Evolutionary conservation across 2,797 vertebrate genomes (phyloP).

Genomic region (Chromobotia macracanthus): DNA sequence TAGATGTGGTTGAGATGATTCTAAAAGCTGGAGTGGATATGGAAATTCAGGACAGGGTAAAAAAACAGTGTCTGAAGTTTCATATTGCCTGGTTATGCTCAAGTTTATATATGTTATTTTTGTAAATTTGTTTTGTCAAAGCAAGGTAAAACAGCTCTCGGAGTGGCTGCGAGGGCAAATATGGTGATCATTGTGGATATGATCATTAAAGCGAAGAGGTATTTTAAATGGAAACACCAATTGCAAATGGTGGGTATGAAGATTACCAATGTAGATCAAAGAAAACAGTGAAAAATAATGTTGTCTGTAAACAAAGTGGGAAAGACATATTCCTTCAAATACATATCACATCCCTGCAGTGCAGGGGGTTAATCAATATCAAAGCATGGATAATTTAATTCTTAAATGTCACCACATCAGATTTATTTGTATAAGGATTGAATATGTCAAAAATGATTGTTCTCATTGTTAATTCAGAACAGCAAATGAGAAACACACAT

Average conservation of each 20-base stretch:
- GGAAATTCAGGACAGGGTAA: constrained; percentile 80
- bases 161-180: constrained; percentile 84
- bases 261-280: constrained; percentile 10
- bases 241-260: constrained; percentile 74
- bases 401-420: constrained; percentile 47
- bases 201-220: constrained; percentile 94
- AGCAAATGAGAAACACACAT: constrained; percentile 33
- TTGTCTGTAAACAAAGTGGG: background rate
- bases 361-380: constrained; percentile 35
- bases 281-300: background rate
- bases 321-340: background rate
- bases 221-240: constrained; percentile 70
- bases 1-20: constrained; percentile 86
- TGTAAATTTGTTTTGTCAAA: constrained; percentile 57
- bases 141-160: constrained; percentile 86
- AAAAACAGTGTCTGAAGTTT: constrained; percentile 46
- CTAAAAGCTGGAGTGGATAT: constrained; percentile 83
- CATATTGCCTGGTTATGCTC: background rate
- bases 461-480: constrained; percentile 19
- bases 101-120: background rate
- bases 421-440: constrained; percentile 37
- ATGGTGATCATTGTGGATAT: constrained; percentile 86
- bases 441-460: constrained; percentile 28
- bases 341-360: background rate
- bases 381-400: constrained; percentile 33